These are phyloP conservation scores for Sebastes baramenuke DNA, from an alignment of 2,797 vertebrate species.

Conservation along the genomic window DNA sequence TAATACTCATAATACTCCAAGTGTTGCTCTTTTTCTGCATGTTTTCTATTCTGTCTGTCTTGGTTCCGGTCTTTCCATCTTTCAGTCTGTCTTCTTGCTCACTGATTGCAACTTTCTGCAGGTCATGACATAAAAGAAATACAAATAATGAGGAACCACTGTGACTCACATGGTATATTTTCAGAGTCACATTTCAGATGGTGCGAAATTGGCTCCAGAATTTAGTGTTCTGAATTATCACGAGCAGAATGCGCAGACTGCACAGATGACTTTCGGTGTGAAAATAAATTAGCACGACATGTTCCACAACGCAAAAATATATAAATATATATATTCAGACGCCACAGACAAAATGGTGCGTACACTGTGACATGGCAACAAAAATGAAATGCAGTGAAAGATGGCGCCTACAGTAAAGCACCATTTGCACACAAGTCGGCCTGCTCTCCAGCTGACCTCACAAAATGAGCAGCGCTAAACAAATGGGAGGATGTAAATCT, in stretches of 20 bases:
- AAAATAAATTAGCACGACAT: slow-evolving; percentile 58
- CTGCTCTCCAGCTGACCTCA: slow-evolving; percentile 62
- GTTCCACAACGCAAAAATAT: slow-evolving; percentile 14
- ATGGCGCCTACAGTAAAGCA: slow-evolving; percentile 9
- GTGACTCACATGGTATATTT: background rate
- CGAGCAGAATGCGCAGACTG: background rate
- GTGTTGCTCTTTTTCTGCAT: background rate
- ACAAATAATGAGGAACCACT: background rate
- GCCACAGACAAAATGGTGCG: slow-evolving; percentile 9
- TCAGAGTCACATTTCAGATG: background rate
- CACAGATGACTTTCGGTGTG: slow-evolving; percentile 24
- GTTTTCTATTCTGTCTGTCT: background rate
- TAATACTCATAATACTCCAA: background rate
- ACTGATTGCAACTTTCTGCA: slow-evolving; percentile 2
- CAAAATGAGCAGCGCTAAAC: slow-evolving; percentile 48
- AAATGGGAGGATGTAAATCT: slow-evolving; percentile 60
- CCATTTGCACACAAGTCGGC: slow-evolving; percentile 26
- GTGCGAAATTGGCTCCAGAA: background rate
- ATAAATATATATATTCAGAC: background rate
- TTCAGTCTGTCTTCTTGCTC: background rate
- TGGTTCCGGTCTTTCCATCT: background rate
- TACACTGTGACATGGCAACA: slow-evolving; percentile 1
- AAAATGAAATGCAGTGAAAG: slow-evolving; percentile 34
- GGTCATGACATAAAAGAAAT: slow-evolving; percentile 4
- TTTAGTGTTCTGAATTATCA: background rate